Evolutionary conservation across 2,888 invertebrate species (phyloP).

Genomic region (Drosophila buzzatii): DNA sequence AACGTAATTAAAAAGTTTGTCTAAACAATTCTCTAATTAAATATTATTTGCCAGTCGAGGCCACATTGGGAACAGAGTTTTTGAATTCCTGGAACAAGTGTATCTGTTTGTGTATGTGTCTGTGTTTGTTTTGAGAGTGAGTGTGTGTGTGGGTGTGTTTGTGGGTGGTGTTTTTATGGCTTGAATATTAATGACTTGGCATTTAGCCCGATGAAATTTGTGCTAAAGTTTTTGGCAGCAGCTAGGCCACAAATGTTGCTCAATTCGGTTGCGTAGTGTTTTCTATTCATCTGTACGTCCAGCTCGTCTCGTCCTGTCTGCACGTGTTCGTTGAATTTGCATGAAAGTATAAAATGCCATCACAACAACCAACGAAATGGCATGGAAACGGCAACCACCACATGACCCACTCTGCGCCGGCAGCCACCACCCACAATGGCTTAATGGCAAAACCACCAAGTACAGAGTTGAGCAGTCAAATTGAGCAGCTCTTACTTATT

Average conservation of each 20-base stretch:
- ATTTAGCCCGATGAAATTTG: constrained; percentile 60
- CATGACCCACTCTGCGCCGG: background rate
- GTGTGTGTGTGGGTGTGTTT: background rate
- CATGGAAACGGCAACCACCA: constrained; percentile 5
- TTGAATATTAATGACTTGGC: constrained; percentile 77
- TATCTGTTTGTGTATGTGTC: background rate
- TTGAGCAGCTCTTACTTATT: constrained; percentile 74
- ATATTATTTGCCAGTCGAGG: constrained; percentile 65
- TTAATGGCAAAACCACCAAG: constrained; percentile 78
- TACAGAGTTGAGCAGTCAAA: constrained; percentile 73
- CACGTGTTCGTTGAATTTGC: constrained; percentile 39
- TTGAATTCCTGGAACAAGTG: constrained; percentile 35
- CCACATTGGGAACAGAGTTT: constrained; percentile 67
- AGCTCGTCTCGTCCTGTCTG: background rate
- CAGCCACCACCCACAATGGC: constrained; percentile 57
- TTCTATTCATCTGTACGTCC: constrained; percentile 7
- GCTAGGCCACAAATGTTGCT: constrained; percentile 74
- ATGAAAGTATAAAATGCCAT: constrained; percentile 46
- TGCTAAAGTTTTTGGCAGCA: constrained; percentile 48
- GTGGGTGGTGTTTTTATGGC: constrained; percentile 29
- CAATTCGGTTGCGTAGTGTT: constrained; percentile 65
- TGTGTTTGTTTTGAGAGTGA: background rate
- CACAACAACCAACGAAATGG: constrained; percentile 37
- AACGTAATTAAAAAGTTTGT: constrained; percentile 75
- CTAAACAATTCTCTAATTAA: constrained; percentile 81